Percentiles rank a stretch among this genome's conserved stretches.
phyloP scores from a whole-genome alignment of 2,797 vertebrate genomes.

The Cichlasoma orientale region DNA sequence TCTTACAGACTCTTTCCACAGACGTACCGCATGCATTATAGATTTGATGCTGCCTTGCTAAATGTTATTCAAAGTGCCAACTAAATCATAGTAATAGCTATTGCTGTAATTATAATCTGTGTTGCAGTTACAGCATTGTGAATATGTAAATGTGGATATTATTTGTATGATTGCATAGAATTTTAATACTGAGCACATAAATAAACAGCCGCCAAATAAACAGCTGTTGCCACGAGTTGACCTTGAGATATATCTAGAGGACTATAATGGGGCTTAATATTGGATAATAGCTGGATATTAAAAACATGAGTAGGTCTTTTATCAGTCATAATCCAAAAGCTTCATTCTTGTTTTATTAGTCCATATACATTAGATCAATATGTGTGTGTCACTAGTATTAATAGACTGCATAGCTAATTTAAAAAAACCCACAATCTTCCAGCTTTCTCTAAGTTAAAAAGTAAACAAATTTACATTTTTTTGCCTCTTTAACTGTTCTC shows the following conservation, averaged over 20 bases:
- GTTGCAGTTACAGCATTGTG: not conserved
- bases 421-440: not conserved
- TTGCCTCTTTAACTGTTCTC: not conserved
- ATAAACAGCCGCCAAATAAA: not conserved
- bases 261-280: not conserved
- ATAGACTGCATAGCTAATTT: not conserved
- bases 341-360: not conserved
- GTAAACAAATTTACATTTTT: not conserved
- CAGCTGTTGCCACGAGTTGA: not conserved
- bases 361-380: not conserved
- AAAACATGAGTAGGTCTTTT: not conserved
- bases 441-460: not conserved
- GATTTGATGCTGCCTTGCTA: not conserved
- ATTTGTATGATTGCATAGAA: not conserved
- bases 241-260: not conserved
- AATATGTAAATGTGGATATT: not conserved
- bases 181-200: not conserved
- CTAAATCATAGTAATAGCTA: not conserved
- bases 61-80: not conserved
- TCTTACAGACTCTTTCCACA: not conserved
- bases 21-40: constrained; percentile 4
- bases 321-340: not conserved
- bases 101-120: not conserved
- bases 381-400: not conserved
- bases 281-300: not conserved